A percentile compares a stretch with the other conserved stretches of the same genome.
These are phyloP conservation scores for Orycteropus afer DNA, from an alignment of 2,113 vertebrate genomes.

Conservation along the genomic window DNA sequence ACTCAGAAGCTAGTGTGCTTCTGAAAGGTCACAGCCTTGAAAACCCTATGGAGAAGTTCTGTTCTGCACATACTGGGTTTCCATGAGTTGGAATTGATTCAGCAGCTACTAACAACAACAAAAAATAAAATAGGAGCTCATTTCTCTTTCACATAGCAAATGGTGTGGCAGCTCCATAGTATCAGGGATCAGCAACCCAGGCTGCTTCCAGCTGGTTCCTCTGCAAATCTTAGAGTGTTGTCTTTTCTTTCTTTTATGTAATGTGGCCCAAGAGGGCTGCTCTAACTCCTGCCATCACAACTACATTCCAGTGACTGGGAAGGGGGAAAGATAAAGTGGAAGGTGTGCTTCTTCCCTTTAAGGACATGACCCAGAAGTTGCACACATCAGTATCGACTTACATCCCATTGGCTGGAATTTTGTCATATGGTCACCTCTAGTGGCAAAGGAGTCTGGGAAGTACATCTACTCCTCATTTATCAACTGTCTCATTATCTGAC, in stretches of 20 bases:
- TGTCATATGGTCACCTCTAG: accelerated
- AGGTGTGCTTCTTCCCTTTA: neutral
- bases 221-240: neutral
- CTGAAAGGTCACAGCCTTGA: neutral
- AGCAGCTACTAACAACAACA: neutral
- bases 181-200: neutral
- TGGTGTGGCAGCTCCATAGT: accelerated
- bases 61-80: too few relatives aligned
- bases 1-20: neutral
- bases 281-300: neutral
- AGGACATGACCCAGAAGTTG: neutral
- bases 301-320: neutral
- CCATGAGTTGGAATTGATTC: neutral
- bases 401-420: neutral
- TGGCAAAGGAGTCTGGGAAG: neutral
- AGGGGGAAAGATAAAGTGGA: neutral
- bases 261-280: neutral
- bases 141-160: neutral
- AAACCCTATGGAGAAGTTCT: neutral
- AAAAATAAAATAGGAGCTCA: neutral
- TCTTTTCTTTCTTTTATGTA: neutral
- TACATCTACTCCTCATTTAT: too few relatives aligned
- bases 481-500: too few relatives aligned
- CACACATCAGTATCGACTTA: neutral
- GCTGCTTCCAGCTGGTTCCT: neutral